Conservation (phyloP, 2,888 invertebrate species). For the Punctoribates punctum region DNA sequence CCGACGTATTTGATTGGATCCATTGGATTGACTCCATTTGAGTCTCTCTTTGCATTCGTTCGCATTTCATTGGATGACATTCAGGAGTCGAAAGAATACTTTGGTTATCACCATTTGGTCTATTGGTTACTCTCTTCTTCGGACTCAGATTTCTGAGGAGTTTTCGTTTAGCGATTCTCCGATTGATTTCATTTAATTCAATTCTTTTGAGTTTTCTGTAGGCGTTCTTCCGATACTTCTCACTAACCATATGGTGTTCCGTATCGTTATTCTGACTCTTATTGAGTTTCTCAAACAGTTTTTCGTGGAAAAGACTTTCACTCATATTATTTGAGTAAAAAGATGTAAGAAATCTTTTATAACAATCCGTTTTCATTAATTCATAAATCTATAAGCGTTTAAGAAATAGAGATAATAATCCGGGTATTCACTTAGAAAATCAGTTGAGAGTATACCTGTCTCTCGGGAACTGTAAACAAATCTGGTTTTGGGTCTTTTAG, state of each 20-base stretch:
- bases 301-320: conserved; percentile 9
- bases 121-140: conserved; percentile 5
- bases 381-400: not conserved
- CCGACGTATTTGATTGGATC: conserved; percentile 14
- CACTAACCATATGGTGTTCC: not conserved
- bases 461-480: not conserved
- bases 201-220: not conserved
- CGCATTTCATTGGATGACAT: not conserved
- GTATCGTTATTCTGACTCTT: not conserved
- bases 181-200: conserved; percentile 9
- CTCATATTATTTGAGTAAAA: not conserved
- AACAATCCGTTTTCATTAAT: conserved; percentile 28
- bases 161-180: conserved; percentile 1
- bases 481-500: conserved; percentile 12
- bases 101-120: not conserved
- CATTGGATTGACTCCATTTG: conserved; percentile 22
- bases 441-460: not conserved
- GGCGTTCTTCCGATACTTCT: not conserved
- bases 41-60: not conserved
- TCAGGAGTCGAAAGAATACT: not conserved
- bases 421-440: not conserved
- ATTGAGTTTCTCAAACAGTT: not conserved
- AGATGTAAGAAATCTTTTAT: conserved; percentile 15
- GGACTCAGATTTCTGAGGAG: not conserved
- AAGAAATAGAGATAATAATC: too few relatives aligned